Conservation (phyloP, 2,113 vertebrate genomes). For the Piaya cayana region DNA sequence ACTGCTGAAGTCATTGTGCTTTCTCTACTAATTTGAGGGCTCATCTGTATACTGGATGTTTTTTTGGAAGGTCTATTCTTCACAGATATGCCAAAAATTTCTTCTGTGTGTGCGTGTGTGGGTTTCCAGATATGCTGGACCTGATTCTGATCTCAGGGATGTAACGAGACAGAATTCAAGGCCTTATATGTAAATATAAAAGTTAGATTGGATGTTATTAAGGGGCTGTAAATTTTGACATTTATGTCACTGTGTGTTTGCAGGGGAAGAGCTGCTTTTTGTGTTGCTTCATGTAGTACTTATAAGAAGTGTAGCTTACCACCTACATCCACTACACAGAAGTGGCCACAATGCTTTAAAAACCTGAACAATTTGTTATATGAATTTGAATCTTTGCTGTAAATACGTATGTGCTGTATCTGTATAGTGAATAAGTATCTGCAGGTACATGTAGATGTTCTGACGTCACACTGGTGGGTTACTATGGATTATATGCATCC, state of each 20-base stretch:
- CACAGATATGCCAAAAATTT: slow-evolving; percentile 69
- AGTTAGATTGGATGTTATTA: neutral
- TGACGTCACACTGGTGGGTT: neutral
- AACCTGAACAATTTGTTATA: neutral
- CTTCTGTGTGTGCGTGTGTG: slow-evolving; percentile 51
- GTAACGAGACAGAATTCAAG: neutral
- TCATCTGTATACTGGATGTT: slow-evolving; percentile 87
- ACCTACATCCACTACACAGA: neutral
- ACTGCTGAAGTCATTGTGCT: slow-evolving; percentile 68
- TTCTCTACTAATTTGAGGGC: slow-evolving; percentile 89
- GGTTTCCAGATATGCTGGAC: slow-evolving; percentile 44
- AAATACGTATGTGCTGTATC: neutral
- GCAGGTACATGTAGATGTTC: neutral
- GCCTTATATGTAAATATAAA: neutral
- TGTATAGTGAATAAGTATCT: neutral
- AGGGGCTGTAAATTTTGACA: slow-evolving; percentile 76
- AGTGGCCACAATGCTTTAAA: neutral
- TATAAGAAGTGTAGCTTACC: neutral
- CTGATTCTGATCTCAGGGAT: neutral
- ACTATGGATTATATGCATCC: slow-evolving; percentile 36
- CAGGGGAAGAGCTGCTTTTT: neutral
- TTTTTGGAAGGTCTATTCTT: slow-evolving; percentile 78
- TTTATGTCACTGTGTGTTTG: slow-evolving; percentile 75
- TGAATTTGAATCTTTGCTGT: neutral
- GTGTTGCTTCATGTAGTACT: neutral